Percentiles rank a stretch among this genome's conserved stretches.
These are phyloP conservation scores for Coregonus clupeaformis DNA, from an alignment of 2,113 vertebrate species.

Conservation along the genomic window DNA sequence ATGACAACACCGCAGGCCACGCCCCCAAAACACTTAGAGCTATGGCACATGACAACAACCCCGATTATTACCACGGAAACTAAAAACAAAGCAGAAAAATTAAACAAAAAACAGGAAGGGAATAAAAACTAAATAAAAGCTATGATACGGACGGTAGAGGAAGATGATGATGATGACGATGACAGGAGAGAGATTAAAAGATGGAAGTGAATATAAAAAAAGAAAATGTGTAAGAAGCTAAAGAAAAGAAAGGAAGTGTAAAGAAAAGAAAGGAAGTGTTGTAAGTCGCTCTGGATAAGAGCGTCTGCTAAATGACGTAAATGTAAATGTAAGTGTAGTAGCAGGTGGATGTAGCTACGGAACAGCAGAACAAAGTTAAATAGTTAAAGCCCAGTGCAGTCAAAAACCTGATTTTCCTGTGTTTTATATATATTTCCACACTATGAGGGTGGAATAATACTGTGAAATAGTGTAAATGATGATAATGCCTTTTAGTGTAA, in stretches of 20 bases:
- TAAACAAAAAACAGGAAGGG: conserved; percentile 4
- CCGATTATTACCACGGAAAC: conserved; percentile 40
- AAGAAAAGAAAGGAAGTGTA: conserved; percentile 3
- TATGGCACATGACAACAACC: conserved; percentile 53
- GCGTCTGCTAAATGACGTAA: no score
- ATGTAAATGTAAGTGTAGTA: no score
- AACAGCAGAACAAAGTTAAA: not conserved
- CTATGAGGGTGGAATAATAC: no score
- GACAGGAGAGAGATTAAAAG: conserved; percentile 24
- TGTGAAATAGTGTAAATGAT: no score
- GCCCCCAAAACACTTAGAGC: conserved; percentile 30
- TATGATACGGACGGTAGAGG: conserved; percentile 34
- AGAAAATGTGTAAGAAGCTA: not conserved
- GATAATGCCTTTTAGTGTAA: no score
- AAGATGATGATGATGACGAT: conserved; percentile 7
- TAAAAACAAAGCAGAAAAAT: conserved; percentile 28
- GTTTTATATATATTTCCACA: no score
- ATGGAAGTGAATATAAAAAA: not conserved
- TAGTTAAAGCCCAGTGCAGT: not conserved
- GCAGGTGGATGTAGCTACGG: conserved; percentile 26
- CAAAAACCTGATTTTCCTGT: no score
- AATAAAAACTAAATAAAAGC: not conserved
- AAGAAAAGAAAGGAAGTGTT: conserved; percentile 15
- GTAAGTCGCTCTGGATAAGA: no score
- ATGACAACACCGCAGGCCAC: conserved; percentile 4